Percentiles rank a stretch among this genome's conserved stretches.
Conservation (phyloP, 2,797 vertebrate species). For the Ptychobarbus kaznakovi region DNA sequence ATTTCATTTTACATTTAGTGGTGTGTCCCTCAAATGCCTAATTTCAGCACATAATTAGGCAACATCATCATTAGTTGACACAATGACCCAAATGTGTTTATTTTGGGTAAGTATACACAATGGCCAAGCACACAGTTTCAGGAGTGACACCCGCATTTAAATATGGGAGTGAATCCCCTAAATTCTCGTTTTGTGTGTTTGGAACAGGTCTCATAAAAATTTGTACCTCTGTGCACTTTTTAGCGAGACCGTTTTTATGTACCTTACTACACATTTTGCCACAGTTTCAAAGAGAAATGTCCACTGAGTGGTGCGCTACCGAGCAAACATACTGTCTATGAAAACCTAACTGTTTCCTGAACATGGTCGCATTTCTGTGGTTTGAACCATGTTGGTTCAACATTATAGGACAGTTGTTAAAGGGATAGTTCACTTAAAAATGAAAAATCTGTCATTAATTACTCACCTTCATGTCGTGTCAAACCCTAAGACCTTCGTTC, state of each 20-base stretch:
- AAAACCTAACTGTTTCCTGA: too few relatives aligned
- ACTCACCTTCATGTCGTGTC: neutral
- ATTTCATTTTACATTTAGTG: slow-evolving; percentile 38
- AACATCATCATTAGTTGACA: slow-evolving; percentile 43
- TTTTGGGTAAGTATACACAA: slow-evolving; percentile 27
- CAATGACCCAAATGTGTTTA: slow-evolving; percentile 38
- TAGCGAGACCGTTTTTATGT: too few relatives aligned
- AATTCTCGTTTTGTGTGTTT: neutral
- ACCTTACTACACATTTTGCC: too few relatives aligned
- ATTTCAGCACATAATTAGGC: slow-evolving; percentile 45
- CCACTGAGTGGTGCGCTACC: too few relatives aligned
- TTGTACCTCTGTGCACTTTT: too few relatives aligned
- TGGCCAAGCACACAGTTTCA: neutral
- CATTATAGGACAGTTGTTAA: neutral
- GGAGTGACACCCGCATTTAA: neutral
- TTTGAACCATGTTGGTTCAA: neutral
- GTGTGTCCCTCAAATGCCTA: neutral
- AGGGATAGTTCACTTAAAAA: neutral
- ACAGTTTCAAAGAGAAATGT: too few relatives aligned
- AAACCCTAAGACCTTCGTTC: neutral
- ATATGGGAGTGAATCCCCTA: neutral
- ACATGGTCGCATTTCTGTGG: too few relatives aligned
- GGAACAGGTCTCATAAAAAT: too few relatives aligned
- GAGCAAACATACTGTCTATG: too few relatives aligned
- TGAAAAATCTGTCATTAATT: neutral